These are phyloP conservation scores for Hassar affinis DNA, from an alignment of 2,113 vertebrate genomes.

Conservation along the genomic window DNA sequence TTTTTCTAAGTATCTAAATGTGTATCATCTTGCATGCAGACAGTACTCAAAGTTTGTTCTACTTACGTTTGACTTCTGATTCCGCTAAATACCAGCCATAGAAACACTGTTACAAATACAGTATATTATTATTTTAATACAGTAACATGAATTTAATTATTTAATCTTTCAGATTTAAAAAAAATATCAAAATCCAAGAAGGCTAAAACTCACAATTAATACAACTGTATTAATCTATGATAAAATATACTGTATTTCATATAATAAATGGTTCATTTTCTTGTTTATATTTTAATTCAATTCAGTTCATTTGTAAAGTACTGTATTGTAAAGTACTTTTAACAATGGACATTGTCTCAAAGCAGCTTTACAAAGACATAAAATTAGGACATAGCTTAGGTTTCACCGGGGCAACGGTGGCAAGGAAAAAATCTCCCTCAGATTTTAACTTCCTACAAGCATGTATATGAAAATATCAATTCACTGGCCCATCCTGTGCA, in stretches of 20 bases:
- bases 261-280: background rate
- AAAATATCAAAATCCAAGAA: background rate
- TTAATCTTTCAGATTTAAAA: background rate
- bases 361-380: too few relatives aligned
- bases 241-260: background rate
- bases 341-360: too few relatives aligned
- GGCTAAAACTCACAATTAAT: background rate
- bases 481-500: background rate
- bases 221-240: background rate
- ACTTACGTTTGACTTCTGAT: background rate
- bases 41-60: background rate
- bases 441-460: background rate
- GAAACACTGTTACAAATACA: constrained; percentile 18
- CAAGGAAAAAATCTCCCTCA: background rate
- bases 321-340: too few relatives aligned
- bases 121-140: background rate
- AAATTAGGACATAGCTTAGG: too few relatives aligned
- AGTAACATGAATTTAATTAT: background rate
- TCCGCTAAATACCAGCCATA: background rate
- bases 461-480: background rate
- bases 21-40: background rate
- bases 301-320: too few relatives aligned
- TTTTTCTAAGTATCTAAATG: background rate
- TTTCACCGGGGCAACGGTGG: too few relatives aligned
- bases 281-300: too few relatives aligned